Evolutionary conservation across 1,140 invertebrate genomes (phyloP), one percentile per base, ranked within the genome.

Genomic region (Achatina immaculata): DNA sequence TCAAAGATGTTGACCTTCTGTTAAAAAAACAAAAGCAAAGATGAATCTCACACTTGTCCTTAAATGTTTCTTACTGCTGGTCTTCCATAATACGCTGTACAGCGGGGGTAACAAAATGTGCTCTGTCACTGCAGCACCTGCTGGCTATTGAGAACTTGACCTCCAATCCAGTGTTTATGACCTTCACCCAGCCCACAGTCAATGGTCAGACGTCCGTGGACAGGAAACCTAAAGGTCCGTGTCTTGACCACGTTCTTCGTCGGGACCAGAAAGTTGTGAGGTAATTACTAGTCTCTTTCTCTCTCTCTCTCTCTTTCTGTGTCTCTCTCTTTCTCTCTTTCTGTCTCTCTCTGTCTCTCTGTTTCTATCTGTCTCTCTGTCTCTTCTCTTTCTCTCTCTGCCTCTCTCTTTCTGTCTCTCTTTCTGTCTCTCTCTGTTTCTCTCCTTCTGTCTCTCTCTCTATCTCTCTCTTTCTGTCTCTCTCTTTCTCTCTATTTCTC

Each of bases 401-500:
- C n/a, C 62, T 66, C 62, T 66, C n/a, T 66, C 62, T 66, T 7
- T 66, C 62, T 66, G 7, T 66, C 62, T 66, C 62, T 66, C 62
- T 48, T 19, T 48, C 45, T 48, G 45, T 48, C 45, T 66, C 62
- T 66, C 62, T 66, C 62, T 24, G 7, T 24, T 24, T 36, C 62
- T 36, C 34, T 36, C 34, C n/a, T 28, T 66, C 34, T n/a, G n/a
- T n/a, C 62, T 66, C 62, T 66, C 62, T 66, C 62, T 66, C 62
- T 48, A 7, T 48, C 45, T 48, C 45, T 48, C 45, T 48, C 45
- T 48, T 19, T 66, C 62, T 66, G 7, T 66, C 62, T 66, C 62
- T 66, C 62, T 66, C 62, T 66, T 24, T 66, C 62, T 66, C 62
- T 66, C 9, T 66, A 7, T 66, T 24, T 66, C 62, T 66, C 9